These are phyloP conservation scores for Whitmania pigra DNA, from an alignment of 1,140 invertebrate species.

Conservation along the genomic window DNA sequence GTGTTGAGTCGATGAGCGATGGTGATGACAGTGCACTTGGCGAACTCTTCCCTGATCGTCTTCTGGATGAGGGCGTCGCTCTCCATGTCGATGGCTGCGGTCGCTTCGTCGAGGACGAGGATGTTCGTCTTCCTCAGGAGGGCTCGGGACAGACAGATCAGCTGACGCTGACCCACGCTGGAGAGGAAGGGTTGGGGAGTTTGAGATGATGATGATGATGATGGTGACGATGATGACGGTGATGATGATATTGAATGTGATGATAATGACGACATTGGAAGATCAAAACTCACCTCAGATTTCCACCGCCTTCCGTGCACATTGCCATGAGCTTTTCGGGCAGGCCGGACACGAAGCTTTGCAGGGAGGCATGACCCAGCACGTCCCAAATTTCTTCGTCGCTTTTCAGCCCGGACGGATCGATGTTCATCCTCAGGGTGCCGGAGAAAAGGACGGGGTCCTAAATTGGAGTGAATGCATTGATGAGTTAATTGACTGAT, in stretches of 20 bases:
- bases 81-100: conserved; percentile 42
- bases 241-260: too few relatives aligned
- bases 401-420: conserved; percentile 30
- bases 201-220: not conserved
- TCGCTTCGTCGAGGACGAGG: conserved; percentile 55
- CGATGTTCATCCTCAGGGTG: conserved; percentile 33
- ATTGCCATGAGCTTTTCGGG: conserved; percentile 18
- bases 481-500: not conserved
- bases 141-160: conserved; percentile 48
- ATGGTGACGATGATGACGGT: too few relatives aligned
- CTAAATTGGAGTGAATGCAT: conserved; percentile 19
- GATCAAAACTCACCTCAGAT: conserved; percentile 30
- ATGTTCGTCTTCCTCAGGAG: conserved; percentile 54
- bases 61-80: conserved; percentile 44
- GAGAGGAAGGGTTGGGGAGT: not conserved
- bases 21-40: conserved; percentile 43
- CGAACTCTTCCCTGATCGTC: conserved; percentile 40
- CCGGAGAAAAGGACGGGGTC: conserved; percentile 37
- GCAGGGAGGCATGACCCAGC: conserved; percentile 31
- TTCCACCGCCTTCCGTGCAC: conserved; percentile 23
- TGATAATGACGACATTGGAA: too few relatives aligned
- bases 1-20: conserved; percentile 61
- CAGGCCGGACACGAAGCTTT: conserved; percentile 31
- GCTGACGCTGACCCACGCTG: conserved; percentile 47
- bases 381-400: conserved; percentile 34